These are phyloP conservation scores for Sinocyclocheilus anshuiensis DNA, from an alignment of 2,113 vertebrate genomes.

Conservation along the genomic window DNA sequence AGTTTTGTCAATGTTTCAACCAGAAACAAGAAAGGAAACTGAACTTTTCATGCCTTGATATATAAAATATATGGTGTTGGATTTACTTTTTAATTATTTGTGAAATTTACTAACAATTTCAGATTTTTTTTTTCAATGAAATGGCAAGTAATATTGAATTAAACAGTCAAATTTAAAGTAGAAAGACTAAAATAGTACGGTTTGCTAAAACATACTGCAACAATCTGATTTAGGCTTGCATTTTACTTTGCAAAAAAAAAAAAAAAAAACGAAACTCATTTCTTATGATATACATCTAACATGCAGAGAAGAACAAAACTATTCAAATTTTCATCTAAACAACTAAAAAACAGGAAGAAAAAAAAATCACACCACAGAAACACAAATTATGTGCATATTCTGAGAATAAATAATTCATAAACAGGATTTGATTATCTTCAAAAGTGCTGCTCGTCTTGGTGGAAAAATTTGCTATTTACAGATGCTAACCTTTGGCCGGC, in stretches of 20 bases:
- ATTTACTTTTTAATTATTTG: background rate
- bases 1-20: background rate
- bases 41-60: background rate
- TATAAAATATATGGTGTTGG: background rate
- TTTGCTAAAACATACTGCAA: background rate
- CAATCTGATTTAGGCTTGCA: background rate
- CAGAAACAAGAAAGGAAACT: background rate
- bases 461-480: background rate
- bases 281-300: background rate
- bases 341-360: background rate
- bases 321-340: background rate
- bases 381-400: background rate
- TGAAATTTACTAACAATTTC: background rate
- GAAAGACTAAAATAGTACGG: background rate
- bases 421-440: conserved; percentile 12
- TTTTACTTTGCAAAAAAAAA: background rate
- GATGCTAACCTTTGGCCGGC: conserved; percentile 2
- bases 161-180: background rate
- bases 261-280: background rate
- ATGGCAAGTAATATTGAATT: background rate
- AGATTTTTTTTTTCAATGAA: no score
- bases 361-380: background rate
- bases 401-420: conserved; percentile 1
- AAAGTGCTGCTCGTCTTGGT: background rate
- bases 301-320: background rate